phyloP scores from a whole-genome alignment of 2,888 invertebrate species.

The Xestobium rufovillosum region DNA sequence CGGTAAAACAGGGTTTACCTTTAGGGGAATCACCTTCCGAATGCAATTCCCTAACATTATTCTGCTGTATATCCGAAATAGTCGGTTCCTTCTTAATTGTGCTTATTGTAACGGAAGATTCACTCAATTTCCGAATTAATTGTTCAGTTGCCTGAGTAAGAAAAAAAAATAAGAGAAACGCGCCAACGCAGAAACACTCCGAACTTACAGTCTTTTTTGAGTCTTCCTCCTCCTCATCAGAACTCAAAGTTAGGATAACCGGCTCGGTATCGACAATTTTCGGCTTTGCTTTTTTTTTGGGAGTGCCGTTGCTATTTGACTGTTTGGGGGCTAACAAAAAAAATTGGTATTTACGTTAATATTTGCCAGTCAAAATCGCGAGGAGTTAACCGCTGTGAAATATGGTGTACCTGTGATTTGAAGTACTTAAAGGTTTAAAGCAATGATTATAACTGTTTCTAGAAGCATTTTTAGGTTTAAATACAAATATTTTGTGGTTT shows the following conservation, averaged over 20 bases:
- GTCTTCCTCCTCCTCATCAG: slow-evolving; percentile 55
- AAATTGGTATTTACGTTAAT: too few species aligned
- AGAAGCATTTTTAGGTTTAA: too few species aligned
- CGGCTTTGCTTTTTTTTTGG: slow-evolving; percentile 20
- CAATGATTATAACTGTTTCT: too few species aligned
- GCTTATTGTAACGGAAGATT: slow-evolving; percentile 30
- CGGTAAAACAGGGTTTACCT: too few species aligned
- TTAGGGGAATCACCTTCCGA: too few species aligned
- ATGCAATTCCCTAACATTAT: slow-evolving; percentile 12
- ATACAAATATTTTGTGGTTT: too few species aligned
- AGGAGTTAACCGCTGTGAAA: too few species aligned
- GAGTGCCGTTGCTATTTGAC: background rate
- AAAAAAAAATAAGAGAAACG: slow-evolving; percentile 12
- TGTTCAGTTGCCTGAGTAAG: slow-evolving; percentile 29
- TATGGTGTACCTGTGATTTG: too few species aligned
- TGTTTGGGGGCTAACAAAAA: slow-evolving; percentile 5
- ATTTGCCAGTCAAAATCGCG: too few species aligned
- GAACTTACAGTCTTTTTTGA: slow-evolving; percentile 20
- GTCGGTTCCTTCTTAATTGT: slow-evolving; percentile 38
- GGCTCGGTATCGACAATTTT: slow-evolving; percentile 56
- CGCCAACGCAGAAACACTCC: slow-evolving; percentile 20
- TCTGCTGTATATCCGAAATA: slow-evolving; percentile 33
- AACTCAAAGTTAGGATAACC: slow-evolving; percentile 61
- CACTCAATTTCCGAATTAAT: slow-evolving; percentile 31
- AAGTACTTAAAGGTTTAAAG: too few species aligned